Base-by-base conservation (phyloP, 2,797 vertebrate genomes). In the Bovichtus variegatus region DNA sequence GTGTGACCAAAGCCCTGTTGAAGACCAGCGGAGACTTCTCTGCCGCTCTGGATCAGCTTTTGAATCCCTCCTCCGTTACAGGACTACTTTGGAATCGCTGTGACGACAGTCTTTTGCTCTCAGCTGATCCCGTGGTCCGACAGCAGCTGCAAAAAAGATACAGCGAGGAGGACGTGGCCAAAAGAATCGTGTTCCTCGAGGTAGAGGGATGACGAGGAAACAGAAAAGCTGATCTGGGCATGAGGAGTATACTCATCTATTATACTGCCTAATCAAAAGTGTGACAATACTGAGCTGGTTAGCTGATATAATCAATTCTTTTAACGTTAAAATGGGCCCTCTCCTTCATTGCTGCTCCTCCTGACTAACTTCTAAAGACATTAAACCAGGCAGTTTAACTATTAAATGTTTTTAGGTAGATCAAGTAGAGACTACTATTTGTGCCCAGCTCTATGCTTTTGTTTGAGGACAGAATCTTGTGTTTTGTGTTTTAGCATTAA, bases 1-100 rank as follows among this genome's bases (percentile, higher is more conserved):
- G 87, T 16, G 96, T 98, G 31, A 97, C 96, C 57, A 98, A 97
- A 84, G 96, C 96, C 1, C 92, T 99, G 59, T 79, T 99, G 68
- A 98, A 95, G 86, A 96, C 96, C 85, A 98, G 92, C 0, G 97
- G 98, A 47, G 96, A 98, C 15, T 71, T 96, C 43, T 84, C 91
- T 27, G 92, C 93, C 9, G 96, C 96, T 0, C 89, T 73, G 2
- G 80, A 90, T 7, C 96, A 96, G 65, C 90, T 95, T 31, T 54
- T 78, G 13, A 70, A 82, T 50, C 84, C 88, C 0, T 81, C 63
- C 16, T 66, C 75, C 0, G 0, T 78, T 25, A 31, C 29, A 3
- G 78, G 79, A 34, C 86, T 83, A 0, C 19, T 87, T n/a, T 96
- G 95, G 95, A 90, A 41, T 71, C 74, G 34, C 36, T 15, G 5